Percentiles rank a stretch among this genome's conserved stretches.
Evolutionary conservation across 2,113 vertebrate genomes (phyloP).

Genomic region (Tachycineta bicolor): DNA sequence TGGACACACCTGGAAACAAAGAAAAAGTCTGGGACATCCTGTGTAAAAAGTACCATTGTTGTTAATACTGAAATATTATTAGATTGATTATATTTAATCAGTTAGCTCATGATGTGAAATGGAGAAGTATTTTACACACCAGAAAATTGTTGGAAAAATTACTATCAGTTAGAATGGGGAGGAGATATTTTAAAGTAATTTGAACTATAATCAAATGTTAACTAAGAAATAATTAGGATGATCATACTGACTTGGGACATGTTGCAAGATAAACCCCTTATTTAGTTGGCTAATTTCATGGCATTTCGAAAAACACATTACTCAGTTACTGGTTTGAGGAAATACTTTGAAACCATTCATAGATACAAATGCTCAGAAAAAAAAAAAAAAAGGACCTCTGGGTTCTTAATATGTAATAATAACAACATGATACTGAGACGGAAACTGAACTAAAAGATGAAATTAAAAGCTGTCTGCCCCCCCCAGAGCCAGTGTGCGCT

Average conservation of each 20-base stretch:
- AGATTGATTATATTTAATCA: background rate
- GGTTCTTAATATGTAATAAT: background rate
- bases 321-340: background rate
- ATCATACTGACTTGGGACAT: background rate
- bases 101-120: background rate
- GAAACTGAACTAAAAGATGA: background rate
- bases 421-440: background rate
- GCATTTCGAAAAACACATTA: slow-evolving; percentile 19
- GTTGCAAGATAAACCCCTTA: background rate
- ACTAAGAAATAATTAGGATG: background rate
- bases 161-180: background rate
- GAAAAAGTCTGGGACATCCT: background rate
- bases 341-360: background rate
- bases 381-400: background rate
- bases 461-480: background rate
- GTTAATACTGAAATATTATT: background rate
- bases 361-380: background rate
- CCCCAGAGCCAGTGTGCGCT: background rate
- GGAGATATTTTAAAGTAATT: background rate
- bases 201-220: background rate
- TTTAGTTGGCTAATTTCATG: slow-evolving; percentile 10
- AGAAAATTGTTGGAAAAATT: background rate
- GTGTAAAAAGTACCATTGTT: background rate
- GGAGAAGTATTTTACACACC: background rate
- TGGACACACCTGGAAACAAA: background rate